A percentile compares a stretch with the other conserved stretches of the same genome.
Conservation (phyloP, 2,888 invertebrate genomes). For the Conomelus anceps region DNA sequence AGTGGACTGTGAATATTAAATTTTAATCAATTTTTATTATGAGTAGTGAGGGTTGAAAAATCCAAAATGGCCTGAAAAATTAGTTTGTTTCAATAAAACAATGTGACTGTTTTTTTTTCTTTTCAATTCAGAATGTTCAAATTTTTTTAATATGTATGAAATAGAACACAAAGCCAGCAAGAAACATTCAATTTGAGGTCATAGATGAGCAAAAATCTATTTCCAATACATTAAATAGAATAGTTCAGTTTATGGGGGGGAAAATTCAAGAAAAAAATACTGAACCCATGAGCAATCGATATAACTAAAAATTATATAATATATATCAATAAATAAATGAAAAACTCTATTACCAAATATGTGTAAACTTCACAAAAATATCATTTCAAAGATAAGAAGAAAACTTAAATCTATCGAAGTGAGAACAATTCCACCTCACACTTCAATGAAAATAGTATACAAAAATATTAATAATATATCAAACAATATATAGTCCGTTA, state of each 20-base stretch:
- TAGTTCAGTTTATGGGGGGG: too few species aligned
- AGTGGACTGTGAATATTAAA: too few species aligned
- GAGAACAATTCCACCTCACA: not conserved
- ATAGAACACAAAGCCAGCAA: too few species aligned
- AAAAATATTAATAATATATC: slow-evolving; percentile 23
- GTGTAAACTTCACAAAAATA: not conserved
- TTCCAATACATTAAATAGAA: not conserved
- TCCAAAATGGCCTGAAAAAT: too few species aligned
- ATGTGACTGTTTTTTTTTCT: too few species aligned
- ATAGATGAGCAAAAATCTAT: too few species aligned
- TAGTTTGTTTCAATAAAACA: too few species aligned
- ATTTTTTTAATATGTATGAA: too few species aligned
- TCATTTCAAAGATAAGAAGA: not conserved
- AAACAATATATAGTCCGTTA: slow-evolving; percentile 16
- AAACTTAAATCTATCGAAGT: not conserved
- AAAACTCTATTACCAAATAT: not conserved
- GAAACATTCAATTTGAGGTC: too few species aligned
- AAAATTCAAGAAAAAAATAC: not conserved
- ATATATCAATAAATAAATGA: not conserved
- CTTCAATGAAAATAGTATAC: slow-evolving; percentile 17
- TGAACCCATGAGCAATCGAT: not conserved
- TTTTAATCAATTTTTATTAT: too few species aligned
- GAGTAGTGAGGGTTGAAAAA: too few species aligned
- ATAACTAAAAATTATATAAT: not conserved
- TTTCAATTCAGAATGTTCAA: too few species aligned